These are phyloP conservation scores for Cephus cinctus DNA, from an alignment of 1,140 invertebrate species.

Conservation along the genomic window DNA sequence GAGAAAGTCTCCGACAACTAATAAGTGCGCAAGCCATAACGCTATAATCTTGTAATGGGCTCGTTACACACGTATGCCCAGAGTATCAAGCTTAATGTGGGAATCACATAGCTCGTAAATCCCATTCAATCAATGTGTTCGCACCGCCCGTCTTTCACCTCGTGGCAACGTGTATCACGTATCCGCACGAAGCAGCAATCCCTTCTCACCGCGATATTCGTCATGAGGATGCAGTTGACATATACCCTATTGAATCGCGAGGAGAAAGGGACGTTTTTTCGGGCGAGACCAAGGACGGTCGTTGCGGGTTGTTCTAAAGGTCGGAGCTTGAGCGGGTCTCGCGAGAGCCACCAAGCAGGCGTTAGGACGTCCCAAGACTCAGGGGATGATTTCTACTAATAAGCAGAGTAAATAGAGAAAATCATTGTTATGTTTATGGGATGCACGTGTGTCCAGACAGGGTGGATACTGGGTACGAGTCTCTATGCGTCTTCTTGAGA, in stretches of 20 bases:
- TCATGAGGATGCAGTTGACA: too few relatives aligned
- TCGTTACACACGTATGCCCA: conserved; percentile 37
- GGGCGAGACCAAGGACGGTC: neutral
- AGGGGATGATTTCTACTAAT: conserved; percentile 39
- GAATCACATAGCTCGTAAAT: conserved; percentile 29
- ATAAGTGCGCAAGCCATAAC: conserved; percentile 21
- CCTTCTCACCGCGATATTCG: too few relatives aligned
- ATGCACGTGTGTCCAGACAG: conserved; percentile 17
- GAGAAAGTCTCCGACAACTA: too few relatives aligned
- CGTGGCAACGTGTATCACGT: too few relatives aligned
- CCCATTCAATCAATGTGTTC: conserved; percentile 23
- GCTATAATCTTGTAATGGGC: conserved; percentile 41
- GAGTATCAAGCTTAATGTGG: conserved; percentile 18
- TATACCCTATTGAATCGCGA: too few relatives aligned
- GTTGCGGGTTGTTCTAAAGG: neutral
- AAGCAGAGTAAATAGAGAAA: conserved; percentile 44
- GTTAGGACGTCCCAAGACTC: neutral
- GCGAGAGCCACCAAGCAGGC: too few relatives aligned
- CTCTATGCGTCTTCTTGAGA: neutral
- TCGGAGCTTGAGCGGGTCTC: too few relatives aligned
- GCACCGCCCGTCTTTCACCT: too few relatives aligned
- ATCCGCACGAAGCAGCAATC: too few relatives aligned
- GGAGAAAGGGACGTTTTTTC: neutral
- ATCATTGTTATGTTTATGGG: conserved; percentile 46
- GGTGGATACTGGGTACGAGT: neutral